Evolutionary conservation across 2,888 invertebrate genomes (phyloP), one percentile per base, ranked within the genome.

Genomic region (Chrysolina oricalcia): DNA sequence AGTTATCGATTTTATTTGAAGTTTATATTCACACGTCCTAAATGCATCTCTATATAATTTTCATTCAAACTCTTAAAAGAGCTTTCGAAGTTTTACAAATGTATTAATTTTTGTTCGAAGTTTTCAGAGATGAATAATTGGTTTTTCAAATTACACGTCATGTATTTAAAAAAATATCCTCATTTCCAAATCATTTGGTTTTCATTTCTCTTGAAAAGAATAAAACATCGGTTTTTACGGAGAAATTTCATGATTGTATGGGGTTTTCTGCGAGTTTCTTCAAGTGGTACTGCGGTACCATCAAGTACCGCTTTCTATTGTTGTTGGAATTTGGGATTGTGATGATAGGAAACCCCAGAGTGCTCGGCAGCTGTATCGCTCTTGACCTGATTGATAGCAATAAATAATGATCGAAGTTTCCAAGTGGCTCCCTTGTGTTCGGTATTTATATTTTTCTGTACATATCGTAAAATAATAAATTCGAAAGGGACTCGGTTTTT

Each of bases 341-440:
- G 43, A 43, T 9, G 43, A 21, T 13, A 53, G 53, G 21, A 53
- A 53, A 53, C 19, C 53, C 53, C 5, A 21, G n/a, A 27, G 0
- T 59, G 5, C 27, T 3, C 53, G 10, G 53, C 59, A 59, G 27
- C 27, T 27, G 35, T 59, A 27, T 9, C 23, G 59, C 9, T 35
- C 59, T 59, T 35, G 27, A 27, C 35, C 59, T 35, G 9, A 59
- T 59, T 59, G 59, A 59, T 59, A 27, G 53, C 35, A 59, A 59
- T 59, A n/a, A 27, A 59, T 15, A 35, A 15, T 59, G 6, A 15
- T n/a, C 35, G 9, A n/a, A 59, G 21, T 15, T 35, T 27, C n/a
- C 59, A 59, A 9, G 59, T 59, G 59, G 15, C 17, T 59, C 35
- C 59, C 35, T 59, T 59, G 6, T 59, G 9, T 35, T 15, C 11